Conservation (phyloP, 2,888 invertebrate genomes). For the Diachrysia chrysitis region DNA sequence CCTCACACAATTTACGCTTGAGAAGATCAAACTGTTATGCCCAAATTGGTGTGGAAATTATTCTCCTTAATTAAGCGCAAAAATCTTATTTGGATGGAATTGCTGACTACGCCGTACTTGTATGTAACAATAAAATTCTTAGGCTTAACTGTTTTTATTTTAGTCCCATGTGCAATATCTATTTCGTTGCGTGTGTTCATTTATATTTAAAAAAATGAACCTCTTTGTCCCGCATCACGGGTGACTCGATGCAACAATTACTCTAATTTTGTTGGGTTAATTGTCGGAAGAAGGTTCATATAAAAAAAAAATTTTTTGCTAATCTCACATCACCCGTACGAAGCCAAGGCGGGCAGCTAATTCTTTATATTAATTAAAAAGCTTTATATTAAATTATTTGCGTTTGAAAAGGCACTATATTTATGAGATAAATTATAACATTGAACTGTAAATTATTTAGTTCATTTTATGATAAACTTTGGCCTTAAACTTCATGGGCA, state of each 20-base stretch:
- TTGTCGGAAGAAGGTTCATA: too few relatives aligned
- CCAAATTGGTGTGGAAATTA: slow-evolving; percentile 30
- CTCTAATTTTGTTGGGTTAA: too few relatives aligned
- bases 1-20: slow-evolving; percentile 24
- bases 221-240: too few relatives aligned
- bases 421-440: slow-evolving; percentile 10
- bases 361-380: too few relatives aligned
- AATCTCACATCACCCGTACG: too few relatives aligned
- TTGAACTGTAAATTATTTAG: slow-evolving; percentile 34
- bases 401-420: slow-evolving; percentile 11
- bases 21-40: slow-evolving; percentile 22
- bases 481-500: slow-evolving; percentile 53
- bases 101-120: background rate
- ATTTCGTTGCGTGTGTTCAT: too few relatives aligned
- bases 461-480: slow-evolving; percentile 35
- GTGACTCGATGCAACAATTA: too few relatives aligned
- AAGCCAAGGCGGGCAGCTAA: too few relatives aligned
- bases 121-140: background rate
- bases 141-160: background rate
- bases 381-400: too few relatives aligned
- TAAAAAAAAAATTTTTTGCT: too few relatives aligned
- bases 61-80: slow-evolving; percentile 19
- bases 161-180: background rate
- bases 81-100: slow-evolving; percentile 23
- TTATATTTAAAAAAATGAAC: too few relatives aligned